phyloP scores from a whole-genome alignment of 2,888 invertebrate species.

The Ceramica pisi region DNA sequence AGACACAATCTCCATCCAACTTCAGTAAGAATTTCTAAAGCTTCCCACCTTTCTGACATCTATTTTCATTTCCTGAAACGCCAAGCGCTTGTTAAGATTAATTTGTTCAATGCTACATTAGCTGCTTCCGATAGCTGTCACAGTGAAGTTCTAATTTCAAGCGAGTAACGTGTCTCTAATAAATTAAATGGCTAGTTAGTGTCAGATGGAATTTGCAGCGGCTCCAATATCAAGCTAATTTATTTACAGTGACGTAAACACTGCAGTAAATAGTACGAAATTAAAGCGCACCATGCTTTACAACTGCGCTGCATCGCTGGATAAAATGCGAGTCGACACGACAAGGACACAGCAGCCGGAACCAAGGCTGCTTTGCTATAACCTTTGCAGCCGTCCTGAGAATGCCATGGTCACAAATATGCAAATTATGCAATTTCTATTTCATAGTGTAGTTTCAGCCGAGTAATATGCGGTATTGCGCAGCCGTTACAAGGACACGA shows the following conservation, averaged over 20 bases:
- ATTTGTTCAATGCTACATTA: constrained; percentile 38
- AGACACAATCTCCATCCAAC: background rate
- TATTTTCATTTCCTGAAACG: constrained; percentile 48
- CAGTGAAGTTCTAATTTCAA: constrained; percentile 53
- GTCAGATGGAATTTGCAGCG: constrained; percentile 40
- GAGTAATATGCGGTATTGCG: constrained; percentile 16
- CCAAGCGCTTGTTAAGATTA: constrained; percentile 43
- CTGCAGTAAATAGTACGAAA: constrained; percentile 56
- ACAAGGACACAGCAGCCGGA: constrained; percentile 68
- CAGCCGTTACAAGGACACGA: constrained; percentile 25
- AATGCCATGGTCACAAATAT: constrained; percentile 52
- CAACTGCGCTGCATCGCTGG: constrained; percentile 34
- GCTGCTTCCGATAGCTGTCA: constrained; percentile 55
- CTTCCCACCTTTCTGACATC: constrained; percentile 12
- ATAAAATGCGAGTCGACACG: constrained; percentile 62
- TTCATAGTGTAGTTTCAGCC: constrained; percentile 11
- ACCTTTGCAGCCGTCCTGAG: constrained; percentile 35
- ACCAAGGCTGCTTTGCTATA: constrained; percentile 55
- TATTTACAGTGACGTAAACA: constrained; percentile 46
- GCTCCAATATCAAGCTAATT: constrained; percentile 42
- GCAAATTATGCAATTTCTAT: constrained; percentile 22
- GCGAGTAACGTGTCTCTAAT: constrained; percentile 36
- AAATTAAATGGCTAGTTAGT: constrained; percentile 46
- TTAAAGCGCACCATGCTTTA: constrained; percentile 51
- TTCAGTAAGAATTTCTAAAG: constrained; percentile 10